Evolutionary conservation across 2,888 invertebrate genomes (phyloP).

Genomic region (Drosophila longiperda): DNA sequence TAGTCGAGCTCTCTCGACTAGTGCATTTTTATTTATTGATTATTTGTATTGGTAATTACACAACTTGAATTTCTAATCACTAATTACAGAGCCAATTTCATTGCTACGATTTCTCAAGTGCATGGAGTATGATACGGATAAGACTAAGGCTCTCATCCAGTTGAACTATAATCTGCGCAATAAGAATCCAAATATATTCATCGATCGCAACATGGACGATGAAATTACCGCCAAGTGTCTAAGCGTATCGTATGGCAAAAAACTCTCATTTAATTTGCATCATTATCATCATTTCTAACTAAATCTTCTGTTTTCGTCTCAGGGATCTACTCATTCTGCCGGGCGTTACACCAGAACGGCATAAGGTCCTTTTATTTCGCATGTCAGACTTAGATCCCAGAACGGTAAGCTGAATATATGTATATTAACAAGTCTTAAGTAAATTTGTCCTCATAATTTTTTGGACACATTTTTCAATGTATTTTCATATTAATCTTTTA

Average conservation of each 20-base stretch:
- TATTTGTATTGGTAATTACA: constrained; percentile 18
- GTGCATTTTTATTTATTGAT: neutral
- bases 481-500: neutral
- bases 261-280: neutral
- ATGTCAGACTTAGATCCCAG: constrained; percentile 72
- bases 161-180: constrained; percentile 85
- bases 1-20: neutral
- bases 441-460: neutral
- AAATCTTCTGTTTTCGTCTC: neutral
- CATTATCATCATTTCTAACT: neutral
- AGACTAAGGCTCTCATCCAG: constrained; percentile 78
- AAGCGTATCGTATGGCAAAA: constrained; percentile 58
- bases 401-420: constrained; percentile 54
- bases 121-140: constrained; percentile 71
- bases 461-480: neutral
- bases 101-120: constrained; percentile 79
- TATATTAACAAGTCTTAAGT: neutral
- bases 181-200: constrained; percentile 86
- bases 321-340: constrained; percentile 78
- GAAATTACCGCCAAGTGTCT: constrained; percentile 64
- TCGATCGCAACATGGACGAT: constrained; percentile 85
- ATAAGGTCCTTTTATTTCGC: constrained; percentile 71
- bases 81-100: constrained; percentile 71
- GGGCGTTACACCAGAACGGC: constrained; percentile 77
- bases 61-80: constrained; percentile 14